These are phyloP conservation scores for Danaus chrysippus DNA, from an alignment of 2,888 invertebrate species.

Conservation along the genomic window DNA sequence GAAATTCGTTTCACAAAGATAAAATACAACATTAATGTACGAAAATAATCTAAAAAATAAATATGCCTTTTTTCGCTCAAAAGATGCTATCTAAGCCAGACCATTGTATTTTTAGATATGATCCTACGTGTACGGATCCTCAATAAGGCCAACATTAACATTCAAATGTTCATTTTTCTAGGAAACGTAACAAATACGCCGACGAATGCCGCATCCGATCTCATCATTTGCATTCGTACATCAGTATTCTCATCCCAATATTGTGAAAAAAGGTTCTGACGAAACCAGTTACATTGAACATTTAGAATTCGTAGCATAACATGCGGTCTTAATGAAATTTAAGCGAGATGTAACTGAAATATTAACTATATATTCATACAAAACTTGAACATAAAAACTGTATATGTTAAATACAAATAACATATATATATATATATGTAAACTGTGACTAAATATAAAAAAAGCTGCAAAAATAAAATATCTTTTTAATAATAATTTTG, in stretches of 20 bases:
- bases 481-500: no score
- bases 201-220: slow-evolving; percentile 33
- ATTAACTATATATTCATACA: no score
- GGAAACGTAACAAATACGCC: slow-evolving; percentile 34
- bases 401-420: no score
- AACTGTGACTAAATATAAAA: no score
- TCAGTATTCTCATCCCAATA: slow-evolving; percentile 17
- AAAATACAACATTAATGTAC: not conserved
- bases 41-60: not conserved
- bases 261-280: slow-evolving; percentile 32
- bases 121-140: slow-evolving; percentile 34
- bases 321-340: slow-evolving; percentile 41
- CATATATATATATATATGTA: no score
- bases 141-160: slow-evolving; percentile 31
- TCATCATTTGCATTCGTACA: slow-evolving; percentile 32
- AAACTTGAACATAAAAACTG: no score
- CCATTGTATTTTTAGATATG: slow-evolving; percentile 32
- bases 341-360: slow-evolving; percentile 26
- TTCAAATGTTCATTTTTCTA: slow-evolving; percentile 36
- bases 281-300: slow-evolving; percentile 58
- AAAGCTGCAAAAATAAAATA: no score
- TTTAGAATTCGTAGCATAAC: slow-evolving; percentile 62
- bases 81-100: slow-evolving; percentile 9
- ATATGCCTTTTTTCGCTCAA: not conserved
- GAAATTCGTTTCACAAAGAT: not conserved